A percentile compares a stretch with the other conserved stretches of the same genome.
These are phyloP conservation scores for Micronycteris hirsuta DNA, from an alignment of 2,113 vertebrate species.

Conservation along the genomic window DNA sequence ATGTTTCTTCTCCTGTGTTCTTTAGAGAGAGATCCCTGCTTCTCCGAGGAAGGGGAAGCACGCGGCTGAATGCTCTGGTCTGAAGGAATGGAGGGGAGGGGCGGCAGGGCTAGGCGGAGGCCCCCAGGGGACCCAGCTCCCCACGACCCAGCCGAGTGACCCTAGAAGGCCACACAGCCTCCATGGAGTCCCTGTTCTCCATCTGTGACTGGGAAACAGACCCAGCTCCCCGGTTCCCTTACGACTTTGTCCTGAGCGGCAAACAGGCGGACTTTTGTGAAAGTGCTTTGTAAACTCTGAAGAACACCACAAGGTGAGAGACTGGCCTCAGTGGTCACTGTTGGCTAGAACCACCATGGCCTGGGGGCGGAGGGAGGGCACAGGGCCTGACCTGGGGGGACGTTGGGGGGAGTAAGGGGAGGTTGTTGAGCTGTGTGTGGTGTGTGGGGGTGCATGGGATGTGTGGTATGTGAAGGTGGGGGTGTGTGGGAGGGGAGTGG, in stretches of 20 bases:
- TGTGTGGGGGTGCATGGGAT: not conserved
- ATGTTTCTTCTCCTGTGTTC: not conserved
- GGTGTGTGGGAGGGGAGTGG: not conserved
- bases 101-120: accelerated
- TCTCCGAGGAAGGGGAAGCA: not conserved
- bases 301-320: not conserved
- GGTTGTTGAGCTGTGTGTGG: not conserved
- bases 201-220: not conserved
- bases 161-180: not conserved
- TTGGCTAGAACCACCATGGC: not conserved
- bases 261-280: not conserved
- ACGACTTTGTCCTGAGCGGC: not conserved
- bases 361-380: not conserved
- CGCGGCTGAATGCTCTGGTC: not conserved
- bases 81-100: not conserved
- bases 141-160: not conserved
- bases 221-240: not conserved
- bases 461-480: not conserved
- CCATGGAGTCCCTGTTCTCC: not conserved
- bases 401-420: accelerated
- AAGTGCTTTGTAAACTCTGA: not conserved
- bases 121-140: not conserved
- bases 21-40: not conserved
- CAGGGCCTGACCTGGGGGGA: not conserved
- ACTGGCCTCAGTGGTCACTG: not conserved